A percentile compares a stretch with the other conserved stretches of the same genome.
phyloP scores from a whole-genome alignment of 2,113 vertebrate species.

The Maccullochella peelii region DNA sequence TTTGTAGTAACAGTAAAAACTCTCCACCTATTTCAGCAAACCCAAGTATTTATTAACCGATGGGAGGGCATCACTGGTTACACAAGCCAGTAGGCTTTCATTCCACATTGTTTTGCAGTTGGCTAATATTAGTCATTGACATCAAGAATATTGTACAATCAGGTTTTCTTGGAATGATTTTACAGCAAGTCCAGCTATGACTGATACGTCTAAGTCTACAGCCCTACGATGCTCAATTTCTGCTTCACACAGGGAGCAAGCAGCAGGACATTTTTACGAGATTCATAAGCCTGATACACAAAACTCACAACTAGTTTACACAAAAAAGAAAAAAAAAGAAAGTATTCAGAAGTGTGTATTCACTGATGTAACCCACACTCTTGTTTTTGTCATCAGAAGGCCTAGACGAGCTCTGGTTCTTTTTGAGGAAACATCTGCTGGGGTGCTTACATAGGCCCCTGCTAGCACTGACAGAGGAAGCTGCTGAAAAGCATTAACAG shows the following conservation, averaged over 20 bases:
- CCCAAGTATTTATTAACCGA: background rate
- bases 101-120: slow-evolving; percentile 1
- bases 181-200: background rate
- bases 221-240: background rate
- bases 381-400: slow-evolving; percentile 26
- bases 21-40: background rate
- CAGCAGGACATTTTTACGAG: background rate
- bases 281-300: background rate
- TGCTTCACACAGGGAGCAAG: background rate
- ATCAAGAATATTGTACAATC: slow-evolving; percentile 1
- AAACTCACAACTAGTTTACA: background rate
- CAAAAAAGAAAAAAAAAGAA: background rate
- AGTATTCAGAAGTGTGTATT: background rate
- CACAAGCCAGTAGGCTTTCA: slow-evolving; percentile 12
- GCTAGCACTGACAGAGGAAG: slow-evolving; percentile 36
- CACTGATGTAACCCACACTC: background rate
- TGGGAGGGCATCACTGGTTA: slow-evolving; percentile 6
- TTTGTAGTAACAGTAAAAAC: background rate
- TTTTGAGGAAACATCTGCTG: slow-evolving; percentile 76
- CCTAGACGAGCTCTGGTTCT: slow-evolving; percentile 40
- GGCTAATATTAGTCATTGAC: slow-evolving; percentile 31
- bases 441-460: slow-evolving; percentile 43
- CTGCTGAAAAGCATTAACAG: slow-evolving; percentile 16
- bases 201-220: background rate
- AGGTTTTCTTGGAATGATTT: background rate